Percentiles rank a stretch among this genome's conserved stretches.
Evolutionary conservation across 2,113 vertebrate genomes (phyloP).

Genomic region (Burhinus bistriatus): DNA sequence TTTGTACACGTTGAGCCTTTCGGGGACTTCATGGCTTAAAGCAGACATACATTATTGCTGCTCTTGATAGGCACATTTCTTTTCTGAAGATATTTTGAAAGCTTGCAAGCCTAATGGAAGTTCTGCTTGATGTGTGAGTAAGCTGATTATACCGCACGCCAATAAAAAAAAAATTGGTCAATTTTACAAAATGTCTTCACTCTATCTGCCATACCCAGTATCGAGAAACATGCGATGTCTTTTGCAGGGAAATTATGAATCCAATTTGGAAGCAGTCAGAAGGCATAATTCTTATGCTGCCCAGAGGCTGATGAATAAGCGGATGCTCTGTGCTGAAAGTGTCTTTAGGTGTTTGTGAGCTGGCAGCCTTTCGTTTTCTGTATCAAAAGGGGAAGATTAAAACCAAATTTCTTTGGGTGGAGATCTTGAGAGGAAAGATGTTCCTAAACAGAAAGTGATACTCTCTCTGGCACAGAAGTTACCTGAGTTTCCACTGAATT

Average conservation of each 20-base stretch:
- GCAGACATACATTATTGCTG: not conserved
- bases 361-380: not conserved
- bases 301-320: not conserved
- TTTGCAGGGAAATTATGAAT: not conserved
- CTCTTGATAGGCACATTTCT: not conserved
- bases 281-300: not conserved
- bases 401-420: not conserved
- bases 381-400: not conserved
- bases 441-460: not conserved
- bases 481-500: not conserved
- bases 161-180: not conserved
- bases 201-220: not conserved
- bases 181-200: not conserved
- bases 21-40: not conserved
- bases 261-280: not conserved
- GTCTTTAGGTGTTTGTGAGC: not conserved
- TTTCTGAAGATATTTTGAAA: not conserved
- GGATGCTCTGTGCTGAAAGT: not conserved
- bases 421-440: not conserved
- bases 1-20: not conserved
- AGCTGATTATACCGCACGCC: not conserved
- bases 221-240: not conserved
- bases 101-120: not conserved
- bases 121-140: not conserved
- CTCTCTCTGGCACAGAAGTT: not conserved